Conservation (phyloP, 2,888 invertebrate genomes). For the Hanleya hanleyi region DNA sequence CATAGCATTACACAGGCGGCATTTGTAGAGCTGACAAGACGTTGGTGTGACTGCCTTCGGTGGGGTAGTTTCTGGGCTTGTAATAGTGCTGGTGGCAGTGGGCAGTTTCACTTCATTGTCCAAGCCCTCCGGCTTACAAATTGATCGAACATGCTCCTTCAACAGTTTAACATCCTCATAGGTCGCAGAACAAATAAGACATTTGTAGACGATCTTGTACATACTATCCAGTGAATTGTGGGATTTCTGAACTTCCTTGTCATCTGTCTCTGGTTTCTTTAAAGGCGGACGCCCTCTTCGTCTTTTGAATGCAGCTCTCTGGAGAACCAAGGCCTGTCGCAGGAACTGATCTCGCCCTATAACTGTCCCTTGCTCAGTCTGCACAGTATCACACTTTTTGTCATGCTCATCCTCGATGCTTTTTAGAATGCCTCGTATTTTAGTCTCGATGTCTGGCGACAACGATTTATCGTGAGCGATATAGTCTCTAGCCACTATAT, state of each 20-base stretch:
- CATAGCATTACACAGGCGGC: background rate
- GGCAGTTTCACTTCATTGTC: no score
- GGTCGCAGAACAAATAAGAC: background rate
- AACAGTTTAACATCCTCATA: background rate
- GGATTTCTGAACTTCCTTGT: background rate
- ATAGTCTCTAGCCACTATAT: background rate
- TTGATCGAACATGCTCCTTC: background rate
- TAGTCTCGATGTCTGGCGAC: background rate
- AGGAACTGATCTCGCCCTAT: background rate
- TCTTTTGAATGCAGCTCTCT: background rate
- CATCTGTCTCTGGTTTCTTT: background rate
- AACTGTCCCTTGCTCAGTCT: background rate
- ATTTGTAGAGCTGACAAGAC: background rate
- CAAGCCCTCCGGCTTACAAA: background rate
- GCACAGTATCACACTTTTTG: background rate
- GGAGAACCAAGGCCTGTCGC: background rate
- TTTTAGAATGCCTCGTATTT: background rate
- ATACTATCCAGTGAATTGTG: background rate
- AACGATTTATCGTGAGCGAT: background rate
- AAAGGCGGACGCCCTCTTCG: background rate
- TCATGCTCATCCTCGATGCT: conserved; percentile 3
- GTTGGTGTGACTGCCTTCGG: background rate
- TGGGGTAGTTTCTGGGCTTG: background rate
- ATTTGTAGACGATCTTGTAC: background rate
- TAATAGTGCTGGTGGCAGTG: background rate